Conservation (phyloP, 2,888 invertebrate species). For the Priapulus caudatus region DNA sequence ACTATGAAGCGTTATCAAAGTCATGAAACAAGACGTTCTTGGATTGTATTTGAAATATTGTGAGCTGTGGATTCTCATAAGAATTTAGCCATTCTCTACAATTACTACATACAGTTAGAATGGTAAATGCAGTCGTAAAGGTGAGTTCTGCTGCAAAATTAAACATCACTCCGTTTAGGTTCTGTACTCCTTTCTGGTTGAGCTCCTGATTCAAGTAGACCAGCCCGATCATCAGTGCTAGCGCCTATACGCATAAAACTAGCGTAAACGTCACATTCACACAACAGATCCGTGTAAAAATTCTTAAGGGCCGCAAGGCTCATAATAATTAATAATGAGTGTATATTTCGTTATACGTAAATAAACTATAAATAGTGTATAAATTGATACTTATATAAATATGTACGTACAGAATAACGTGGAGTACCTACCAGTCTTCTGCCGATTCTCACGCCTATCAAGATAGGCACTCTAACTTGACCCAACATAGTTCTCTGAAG, state of each 20-base stretch:
- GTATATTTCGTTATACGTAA: no score
- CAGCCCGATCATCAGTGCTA: conserved; percentile 70
- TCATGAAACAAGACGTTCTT: no score
- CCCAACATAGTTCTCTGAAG: conserved; percentile 81
- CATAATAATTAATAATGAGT: not conserved
- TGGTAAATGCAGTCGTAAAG: not conserved
- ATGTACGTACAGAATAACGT: no score
- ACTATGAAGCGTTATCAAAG: no score
- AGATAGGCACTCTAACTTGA: conserved; percentile 73
- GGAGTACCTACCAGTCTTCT: conserved; percentile 67
- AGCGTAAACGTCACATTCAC: no score
- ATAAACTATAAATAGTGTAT: no score
- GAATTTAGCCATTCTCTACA: no score
- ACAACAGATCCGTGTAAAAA: no score
- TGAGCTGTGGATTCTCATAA: no score
- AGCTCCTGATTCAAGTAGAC: conserved; percentile 71
- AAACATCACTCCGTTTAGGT: conserved; percentile 82
- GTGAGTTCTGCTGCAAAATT: conserved; percentile 73
- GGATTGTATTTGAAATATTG: no score
- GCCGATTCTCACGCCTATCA: conserved; percentile 71
- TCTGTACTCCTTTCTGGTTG: conserved; percentile 79
- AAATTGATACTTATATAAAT: no score
- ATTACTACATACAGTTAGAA: conserved; percentile 8
- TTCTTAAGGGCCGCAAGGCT: not conserved
- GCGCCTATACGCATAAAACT: conserved; percentile 63